A percentile compares a stretch with the other conserved stretches of the same genome.
phyloP scores from a whole-genome alignment of 2,888 invertebrate genomes.

The Lamellibrachia satsuma region DNA sequence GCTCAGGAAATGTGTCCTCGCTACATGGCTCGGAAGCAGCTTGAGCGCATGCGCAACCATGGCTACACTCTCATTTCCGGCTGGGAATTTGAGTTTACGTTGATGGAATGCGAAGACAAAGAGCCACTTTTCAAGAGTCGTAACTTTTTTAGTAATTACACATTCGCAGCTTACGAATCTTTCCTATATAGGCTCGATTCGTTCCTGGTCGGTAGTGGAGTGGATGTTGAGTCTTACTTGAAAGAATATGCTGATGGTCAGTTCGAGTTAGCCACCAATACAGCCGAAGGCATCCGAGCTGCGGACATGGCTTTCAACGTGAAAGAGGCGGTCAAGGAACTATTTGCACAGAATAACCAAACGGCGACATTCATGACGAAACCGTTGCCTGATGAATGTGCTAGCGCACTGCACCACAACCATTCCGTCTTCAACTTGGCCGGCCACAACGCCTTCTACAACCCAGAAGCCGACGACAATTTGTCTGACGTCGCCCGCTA shows the following conservation, averaged over 20 bases:
- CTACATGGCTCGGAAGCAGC: conserved; percentile 28
- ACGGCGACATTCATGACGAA: conserved; percentile 37
- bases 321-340: conserved; percentile 35
- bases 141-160: background rate
- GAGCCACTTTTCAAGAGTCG: background rate
- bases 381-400: conserved; percentile 1
- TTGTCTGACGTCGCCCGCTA: conserved; percentile 34
- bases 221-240: conserved; percentile 21
- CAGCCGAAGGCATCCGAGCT: conserved; percentile 27
- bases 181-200: no score
- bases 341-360: conserved; percentile 21
- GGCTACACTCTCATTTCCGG: conserved; percentile 27
- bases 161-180: no score
- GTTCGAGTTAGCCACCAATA: conserved; percentile 31
- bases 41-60: conserved; percentile 30
- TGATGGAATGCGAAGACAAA: background rate
- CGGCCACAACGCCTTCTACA: conserved; percentile 33
- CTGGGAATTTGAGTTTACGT: background rate
- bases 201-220: background rate
- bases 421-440: conserved; percentile 38
- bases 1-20: conserved; percentile 29
- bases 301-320: conserved; percentile 29
- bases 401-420: conserved; percentile 39
- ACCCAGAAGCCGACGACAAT: conserved; percentile 28
- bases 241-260: conserved; percentile 29